Base-by-base conservation (phyloP, 2,797 vertebrate species). In the Crocodylus rhombifer region DNA sequence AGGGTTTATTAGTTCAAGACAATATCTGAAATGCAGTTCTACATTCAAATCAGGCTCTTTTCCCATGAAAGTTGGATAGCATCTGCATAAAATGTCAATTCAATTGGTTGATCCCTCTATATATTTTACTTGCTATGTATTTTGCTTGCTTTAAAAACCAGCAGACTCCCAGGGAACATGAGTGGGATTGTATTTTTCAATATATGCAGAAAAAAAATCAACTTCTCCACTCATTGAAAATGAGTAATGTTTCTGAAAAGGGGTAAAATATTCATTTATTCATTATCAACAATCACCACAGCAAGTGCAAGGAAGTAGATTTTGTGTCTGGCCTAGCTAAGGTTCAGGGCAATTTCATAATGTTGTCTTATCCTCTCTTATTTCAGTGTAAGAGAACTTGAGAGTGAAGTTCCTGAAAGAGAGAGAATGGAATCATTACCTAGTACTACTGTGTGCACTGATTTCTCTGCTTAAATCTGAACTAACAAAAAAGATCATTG, bases 141-240 rank as follows among this genome's bases (percentile, higher is more conserved):
- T 87, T 88, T 74, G 14, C 65, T 90, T 84, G 73, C 3, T 63
- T 92, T 76, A 25, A 89, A 89, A 94, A 89, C 25, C 12, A 80
- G 17, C 89, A 73, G 36, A 26, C 23, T 73, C 33, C 7, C 21
- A 0, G 5, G 33, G 30, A 87, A 42, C 86, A 82, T 3, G 1
- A 73, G 11, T 84, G 25, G 10, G 57, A 86, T 77, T 5, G 2
- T 30, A 23, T 64, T 69, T 86, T 89, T 90, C 20, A 88, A 77
- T 16, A 64, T 5, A 57, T 51, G 17, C 5, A 71, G 17, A 63
- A 2, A 91, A 36, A 92, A 93, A 83, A 90, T 96, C 33, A 36
- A 74, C 14, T 92, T 86, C 3, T 9, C 64, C 3, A 63, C 86
- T 80, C 36, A 80, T 67, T 20, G 25, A 57, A 90, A 92, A 30